Evolutionary conservation across 2,888 invertebrate genomes (phyloP), one percentile per base, ranked within the genome.

Genomic region (Arctia plantaginis): DNA sequence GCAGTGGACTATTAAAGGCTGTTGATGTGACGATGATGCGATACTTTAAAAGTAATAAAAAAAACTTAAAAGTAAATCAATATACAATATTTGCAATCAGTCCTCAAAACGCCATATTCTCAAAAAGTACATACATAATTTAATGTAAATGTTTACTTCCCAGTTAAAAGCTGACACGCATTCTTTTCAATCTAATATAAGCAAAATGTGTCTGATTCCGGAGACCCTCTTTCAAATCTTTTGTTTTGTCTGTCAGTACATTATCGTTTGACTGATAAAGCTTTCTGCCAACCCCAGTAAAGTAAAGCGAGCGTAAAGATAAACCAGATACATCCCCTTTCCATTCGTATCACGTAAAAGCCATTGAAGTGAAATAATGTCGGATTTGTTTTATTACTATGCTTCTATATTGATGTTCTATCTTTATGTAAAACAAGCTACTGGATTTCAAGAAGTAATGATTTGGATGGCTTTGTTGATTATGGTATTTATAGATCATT

Each of bases 311-410:
- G 75, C 69, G 72, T 75, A 66, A 75, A 75, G 75, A 73, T 76
- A 73, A 76, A 73, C 73, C 66, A 69, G 76, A 79, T 75, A 76
- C 75, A 76, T 68, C 76, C 70, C 39, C 47, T 83, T 85, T 74
- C 74, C 80, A 85, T 78, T 73, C 75, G 70, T 73, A 75, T 83
- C 83, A 83, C 85, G 85, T 83, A 83, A 77, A 79, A 69, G 69
- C 76, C 77, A 79, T 83, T 85, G 85, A 83, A 83, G 81, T 80
- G 81, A 83, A 83, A 85, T 83, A 85, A 85, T 81, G 80, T 75
- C 72, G 79, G 74, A 77, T 83, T 79, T 85, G 77, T 81, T 82
- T 79, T 82, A 85, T 78, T 85, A 77, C 72, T 39, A 72, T 64
- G 70, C 65, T 62, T 65, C 59, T 41, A 72, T 76, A 70, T 76